These are phyloP conservation scores for Pristionchus arcanus DNA, from an alignment of 2,888 invertebrate species.

Conservation along the genomic window DNA sequence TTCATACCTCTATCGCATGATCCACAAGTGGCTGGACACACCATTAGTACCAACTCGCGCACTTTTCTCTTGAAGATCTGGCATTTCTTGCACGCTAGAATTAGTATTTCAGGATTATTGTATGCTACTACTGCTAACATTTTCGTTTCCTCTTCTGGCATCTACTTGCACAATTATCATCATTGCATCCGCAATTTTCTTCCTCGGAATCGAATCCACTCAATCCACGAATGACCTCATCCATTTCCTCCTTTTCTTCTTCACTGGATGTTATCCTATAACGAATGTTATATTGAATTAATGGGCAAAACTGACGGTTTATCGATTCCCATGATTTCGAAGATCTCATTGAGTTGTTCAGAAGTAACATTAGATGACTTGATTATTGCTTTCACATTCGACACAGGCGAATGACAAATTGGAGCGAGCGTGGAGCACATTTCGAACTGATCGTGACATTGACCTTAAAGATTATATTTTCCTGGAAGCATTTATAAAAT, in stretches of 20 bases:
- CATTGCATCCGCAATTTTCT: constrained; percentile 20
- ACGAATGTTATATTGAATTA: not conserved
- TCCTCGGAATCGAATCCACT: not conserved
- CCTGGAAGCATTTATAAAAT: not conserved
- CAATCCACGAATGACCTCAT: not conserved
- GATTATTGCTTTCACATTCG: not conserved
- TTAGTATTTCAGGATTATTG: not conserved
- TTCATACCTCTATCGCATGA: constrained; percentile 39
- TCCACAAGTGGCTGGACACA: constrained; percentile 46
- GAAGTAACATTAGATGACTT: not conserved
- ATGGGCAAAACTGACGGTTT: not conserved
- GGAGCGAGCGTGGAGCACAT: constrained; percentile 18
- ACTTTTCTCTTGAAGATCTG: constrained; percentile 52
- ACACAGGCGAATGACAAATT: constrained; percentile 9
- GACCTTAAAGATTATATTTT: not conserved
- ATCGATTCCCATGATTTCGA: not conserved
- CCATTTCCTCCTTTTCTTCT: constrained; percentile 11
- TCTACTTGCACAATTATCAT: constrained; percentile 18
- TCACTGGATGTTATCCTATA: not conserved
- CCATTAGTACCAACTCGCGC: constrained; percentile 21
- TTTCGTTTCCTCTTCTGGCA: not conserved
- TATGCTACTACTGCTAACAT: not conserved
- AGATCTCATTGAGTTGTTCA: constrained; percentile 11
- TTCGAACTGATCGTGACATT: constrained; percentile 4
- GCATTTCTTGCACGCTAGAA: constrained; percentile 50